Conservation (phyloP, 2,113 vertebrate genomes). For the Bombycilla garrulus region DNA sequence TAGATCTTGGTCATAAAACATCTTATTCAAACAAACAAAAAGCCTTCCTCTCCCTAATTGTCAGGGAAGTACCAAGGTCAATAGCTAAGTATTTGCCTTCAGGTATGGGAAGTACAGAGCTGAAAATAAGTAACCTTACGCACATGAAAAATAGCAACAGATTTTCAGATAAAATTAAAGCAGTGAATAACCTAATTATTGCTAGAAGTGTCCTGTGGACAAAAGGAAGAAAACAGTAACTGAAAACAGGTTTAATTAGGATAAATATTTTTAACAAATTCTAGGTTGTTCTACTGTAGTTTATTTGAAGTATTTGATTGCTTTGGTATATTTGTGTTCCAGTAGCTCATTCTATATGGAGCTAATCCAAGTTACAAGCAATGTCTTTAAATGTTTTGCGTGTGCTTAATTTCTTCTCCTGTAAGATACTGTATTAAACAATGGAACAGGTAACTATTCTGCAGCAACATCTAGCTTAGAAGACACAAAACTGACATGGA, state of each 20-base stretch:
- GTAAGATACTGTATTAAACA: background rate
- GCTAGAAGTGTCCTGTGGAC: background rate
- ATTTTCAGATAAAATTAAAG: background rate
- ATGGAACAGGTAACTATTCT: background rate
- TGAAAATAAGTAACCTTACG: background rate
- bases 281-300: background rate
- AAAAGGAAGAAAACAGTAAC: background rate
- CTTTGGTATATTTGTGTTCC: background rate
- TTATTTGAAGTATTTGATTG: background rate
- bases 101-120: background rate
- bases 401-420: background rate
- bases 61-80: background rate
- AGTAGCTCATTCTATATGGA: background rate
- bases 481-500: background rate
- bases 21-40: background rate
- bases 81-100: background rate
- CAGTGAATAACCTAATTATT: background rate
- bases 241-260: background rate
- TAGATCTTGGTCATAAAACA: background rate
- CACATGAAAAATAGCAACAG: background rate
- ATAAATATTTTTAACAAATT: background rate
- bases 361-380: background rate
- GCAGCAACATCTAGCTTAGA: background rate
- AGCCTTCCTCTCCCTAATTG: background rate
- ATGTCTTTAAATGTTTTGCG: background rate